A percentile compares a stretch with the other conserved stretches of the same genome.
phyloP scores from a whole-genome alignment of 2,113 vertebrate genomes.

The Vicugna pacos region DNA sequence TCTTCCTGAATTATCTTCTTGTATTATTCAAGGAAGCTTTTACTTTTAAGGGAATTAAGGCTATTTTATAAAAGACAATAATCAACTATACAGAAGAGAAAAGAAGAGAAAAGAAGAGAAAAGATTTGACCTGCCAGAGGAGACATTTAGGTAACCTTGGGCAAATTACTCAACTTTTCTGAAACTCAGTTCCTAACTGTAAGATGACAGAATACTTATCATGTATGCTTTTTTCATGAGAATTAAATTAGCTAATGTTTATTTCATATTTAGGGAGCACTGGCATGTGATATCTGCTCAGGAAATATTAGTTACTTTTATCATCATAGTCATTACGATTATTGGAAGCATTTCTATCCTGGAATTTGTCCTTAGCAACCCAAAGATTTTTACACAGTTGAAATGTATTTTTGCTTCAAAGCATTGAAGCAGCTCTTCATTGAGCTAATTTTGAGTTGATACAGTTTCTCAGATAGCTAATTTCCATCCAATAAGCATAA shows the following conservation, averaged over 20 bases:
- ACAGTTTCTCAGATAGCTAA: neutral
- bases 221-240: neutral
- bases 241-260: neutral
- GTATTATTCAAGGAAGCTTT: constrained; percentile 28
- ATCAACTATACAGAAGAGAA: neutral
- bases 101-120: neutral
- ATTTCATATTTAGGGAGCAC: neutral
- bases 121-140: constrained; percentile 31
- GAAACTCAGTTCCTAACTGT: neutral
- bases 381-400: neutral
- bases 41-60: constrained; percentile 2
- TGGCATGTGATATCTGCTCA: neutral
- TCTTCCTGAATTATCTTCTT: constrained; percentile 16
- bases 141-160: neutral
- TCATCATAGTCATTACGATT: neutral
- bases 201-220: neutral
- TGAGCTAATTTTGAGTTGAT: neutral
- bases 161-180: neutral
- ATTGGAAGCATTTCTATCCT: neutral
- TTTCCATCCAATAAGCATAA: constrained; percentile 28
- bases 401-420: constrained; percentile 26
- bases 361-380: neutral
- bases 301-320: constrained; percentile 16
- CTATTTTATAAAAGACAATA: constrained; percentile 51
- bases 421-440: neutral